Percentiles rank a stretch among this genome's conserved stretches.
These are phyloP conservation scores for Pagetopsis macropterus DNA, from an alignment of 2,797 vertebrate species.

Conservation along the genomic window DNA sequence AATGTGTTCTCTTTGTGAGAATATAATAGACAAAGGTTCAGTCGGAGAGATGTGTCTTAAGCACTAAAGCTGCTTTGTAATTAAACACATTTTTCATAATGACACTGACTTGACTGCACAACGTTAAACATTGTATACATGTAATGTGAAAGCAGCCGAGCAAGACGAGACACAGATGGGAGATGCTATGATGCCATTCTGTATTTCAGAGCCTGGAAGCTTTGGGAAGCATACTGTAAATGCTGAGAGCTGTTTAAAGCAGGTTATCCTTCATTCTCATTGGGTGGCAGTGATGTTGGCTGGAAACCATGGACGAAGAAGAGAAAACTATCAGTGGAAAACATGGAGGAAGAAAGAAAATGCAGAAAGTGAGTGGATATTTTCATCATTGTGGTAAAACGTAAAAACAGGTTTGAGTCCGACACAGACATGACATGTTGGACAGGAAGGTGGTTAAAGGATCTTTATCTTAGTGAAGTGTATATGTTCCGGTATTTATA, in stretches of 20 bases:
- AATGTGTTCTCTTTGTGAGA: slow-evolving; percentile 9
- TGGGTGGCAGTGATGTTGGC: background rate
- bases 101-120: slow-evolving; percentile 9
- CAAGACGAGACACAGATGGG: background rate
- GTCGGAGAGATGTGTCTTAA: slow-evolving; percentile 5
- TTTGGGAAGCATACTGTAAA: background rate
- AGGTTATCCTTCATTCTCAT: slow-evolving; percentile 10
- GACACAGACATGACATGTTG: no score
- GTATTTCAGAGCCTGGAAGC: background rate
- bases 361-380: background rate
- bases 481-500: background rate
- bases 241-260: background rate
- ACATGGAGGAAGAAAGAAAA: background rate
- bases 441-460: background rate
- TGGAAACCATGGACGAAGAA: background rate
- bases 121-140: slow-evolving; percentile 1
- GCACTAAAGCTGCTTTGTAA: slow-evolving; percentile 4
- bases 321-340: background rate
- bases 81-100: slow-evolving; percentile 36
- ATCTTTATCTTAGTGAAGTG: background rate
- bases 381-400: background rate
- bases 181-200: background rate
- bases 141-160: background rate
- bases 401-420: background rate
- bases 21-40: slow-evolving; percentile 16